phyloP scores from a whole-genome alignment of 2,113 vertebrate genomes.

The Grammomys surdaster region DNA sequence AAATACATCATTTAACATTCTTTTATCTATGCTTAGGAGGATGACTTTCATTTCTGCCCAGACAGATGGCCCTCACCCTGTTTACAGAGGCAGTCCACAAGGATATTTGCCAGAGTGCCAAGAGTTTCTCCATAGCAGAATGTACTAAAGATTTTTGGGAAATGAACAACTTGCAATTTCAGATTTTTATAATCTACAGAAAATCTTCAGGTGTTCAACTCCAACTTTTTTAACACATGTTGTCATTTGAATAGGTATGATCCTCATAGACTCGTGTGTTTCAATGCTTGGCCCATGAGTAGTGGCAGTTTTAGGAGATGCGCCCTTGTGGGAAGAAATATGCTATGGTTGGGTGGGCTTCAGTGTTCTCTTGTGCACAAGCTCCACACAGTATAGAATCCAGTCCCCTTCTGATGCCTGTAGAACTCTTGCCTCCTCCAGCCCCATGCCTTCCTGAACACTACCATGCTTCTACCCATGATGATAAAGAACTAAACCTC shows the following conservation, averaged over 20 bases:
- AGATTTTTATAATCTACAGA: background rate
- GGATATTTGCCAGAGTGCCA: background rate
- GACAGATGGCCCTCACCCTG: background rate
- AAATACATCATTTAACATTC: background rate
- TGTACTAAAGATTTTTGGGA: background rate
- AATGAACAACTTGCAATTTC: slow-evolving; percentile 23
- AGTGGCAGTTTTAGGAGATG: background rate
- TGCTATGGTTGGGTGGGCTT: background rate
- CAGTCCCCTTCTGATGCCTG: background rate
- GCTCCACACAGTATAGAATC: background rate
- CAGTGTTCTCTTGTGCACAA: background rate
- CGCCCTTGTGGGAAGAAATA: background rate
- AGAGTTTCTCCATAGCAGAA: background rate
- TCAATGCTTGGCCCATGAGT: background rate
- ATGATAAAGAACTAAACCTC: background rate
- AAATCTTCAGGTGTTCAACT: background rate
- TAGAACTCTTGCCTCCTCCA: background rate
- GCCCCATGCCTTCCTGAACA: background rate
- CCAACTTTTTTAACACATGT: background rate
- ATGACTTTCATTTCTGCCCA: background rate
- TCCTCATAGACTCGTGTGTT: background rate
- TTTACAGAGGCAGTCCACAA: background rate
- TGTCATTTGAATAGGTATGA: background rate
- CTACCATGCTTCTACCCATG: background rate
- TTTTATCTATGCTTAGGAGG: background rate